These are phyloP conservation scores for Ceratosolen solmsi DNA, from an alignment of 1,140 invertebrate species.

Conservation along the genomic window DNA sequence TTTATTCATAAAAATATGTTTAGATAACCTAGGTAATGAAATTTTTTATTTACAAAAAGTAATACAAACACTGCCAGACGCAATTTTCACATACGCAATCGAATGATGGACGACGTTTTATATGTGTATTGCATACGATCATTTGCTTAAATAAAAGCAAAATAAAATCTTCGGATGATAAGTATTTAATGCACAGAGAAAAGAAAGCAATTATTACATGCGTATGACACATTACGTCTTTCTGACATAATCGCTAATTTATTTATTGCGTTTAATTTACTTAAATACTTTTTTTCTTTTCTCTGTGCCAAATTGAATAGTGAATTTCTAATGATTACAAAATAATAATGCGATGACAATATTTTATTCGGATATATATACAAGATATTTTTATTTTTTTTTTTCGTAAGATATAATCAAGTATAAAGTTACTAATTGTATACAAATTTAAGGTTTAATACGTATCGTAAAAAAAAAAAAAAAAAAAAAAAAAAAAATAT, in stretches of 20 bases:
- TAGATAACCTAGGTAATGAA: slow-evolving; percentile 34
- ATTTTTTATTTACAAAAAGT: slow-evolving; percentile 43
- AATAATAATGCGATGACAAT: slow-evolving; percentile 15
- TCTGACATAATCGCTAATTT: neutral
- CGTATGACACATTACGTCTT: neutral
- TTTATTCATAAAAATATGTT: slow-evolving; percentile 53
- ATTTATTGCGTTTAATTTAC: neutral
- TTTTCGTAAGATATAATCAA: slow-evolving; percentile 2
- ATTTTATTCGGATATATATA: slow-evolving; percentile 22
- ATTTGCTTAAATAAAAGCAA: slow-evolving; percentile 42
- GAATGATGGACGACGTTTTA: slow-evolving; percentile 11
- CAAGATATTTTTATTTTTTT: slow-evolving; percentile 22
- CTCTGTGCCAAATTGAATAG: slow-evolving; percentile 9
- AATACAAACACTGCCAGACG: slow-evolving; percentile 13
- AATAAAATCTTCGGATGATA: slow-evolving; percentile 11
- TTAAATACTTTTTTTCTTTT: neutral
- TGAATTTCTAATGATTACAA: slow-evolving; percentile 33
- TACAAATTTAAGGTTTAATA: slow-evolving; percentile 3
- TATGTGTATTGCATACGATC: slow-evolving; percentile 25
- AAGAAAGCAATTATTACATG: neutral
- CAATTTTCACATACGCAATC: slow-evolving; percentile 10
- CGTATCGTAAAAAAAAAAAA: neutral
- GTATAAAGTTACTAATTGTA: neutral
- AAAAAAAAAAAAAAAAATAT: too few relatives aligned
- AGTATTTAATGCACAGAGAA: neutral